Percentiles rank a stretch among this genome's conserved stretches.
Conservation (phyloP, 2,888 invertebrate species). For the Phasia obesa region DNA sequence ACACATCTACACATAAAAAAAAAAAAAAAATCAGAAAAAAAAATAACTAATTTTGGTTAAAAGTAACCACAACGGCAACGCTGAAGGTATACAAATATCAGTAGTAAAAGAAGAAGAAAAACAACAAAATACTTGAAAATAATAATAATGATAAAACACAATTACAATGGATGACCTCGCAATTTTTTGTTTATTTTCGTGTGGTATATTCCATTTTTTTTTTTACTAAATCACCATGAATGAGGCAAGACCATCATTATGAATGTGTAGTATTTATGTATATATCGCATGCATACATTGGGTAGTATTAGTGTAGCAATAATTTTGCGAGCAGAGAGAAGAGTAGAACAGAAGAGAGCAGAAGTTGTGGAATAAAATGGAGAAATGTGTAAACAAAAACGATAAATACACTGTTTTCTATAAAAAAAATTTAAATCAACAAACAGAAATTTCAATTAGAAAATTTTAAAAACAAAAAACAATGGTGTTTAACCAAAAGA, state of each 20-base stretch:
- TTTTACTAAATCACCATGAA: constrained; percentile 56
- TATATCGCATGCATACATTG: neutral
- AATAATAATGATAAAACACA: constrained; percentile 59
- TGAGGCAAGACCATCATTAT: constrained; percentile 51
- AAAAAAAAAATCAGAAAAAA: no score
- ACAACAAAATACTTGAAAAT: constrained; percentile 28
- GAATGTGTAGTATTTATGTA: constrained; percentile 9
- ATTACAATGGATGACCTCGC: constrained; percentile 67
- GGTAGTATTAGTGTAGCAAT: constrained; percentile 22
- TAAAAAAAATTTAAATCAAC: neutral
- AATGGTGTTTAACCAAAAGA: neutral
- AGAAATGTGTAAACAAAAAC: neutral
- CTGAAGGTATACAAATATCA: constrained; percentile 11
- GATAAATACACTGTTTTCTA: constrained; percentile 3
- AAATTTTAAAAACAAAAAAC: neutral
- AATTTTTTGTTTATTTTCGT: constrained; percentile 23
- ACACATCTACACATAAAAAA: no score
- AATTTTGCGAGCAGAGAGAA: constrained; percentile 4
- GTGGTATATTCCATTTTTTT: constrained; percentile 26
- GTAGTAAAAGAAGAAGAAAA: constrained; percentile 16
- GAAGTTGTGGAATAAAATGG: neutral
- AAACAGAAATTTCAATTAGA: neutral
- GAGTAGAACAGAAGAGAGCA: constrained; percentile 26
- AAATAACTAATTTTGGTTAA: no score
- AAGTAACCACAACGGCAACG: no score